phyloP scores from a whole-genome alignment of 2,888 invertebrate genomes.

The Macrophya alboannulata region DNA sequence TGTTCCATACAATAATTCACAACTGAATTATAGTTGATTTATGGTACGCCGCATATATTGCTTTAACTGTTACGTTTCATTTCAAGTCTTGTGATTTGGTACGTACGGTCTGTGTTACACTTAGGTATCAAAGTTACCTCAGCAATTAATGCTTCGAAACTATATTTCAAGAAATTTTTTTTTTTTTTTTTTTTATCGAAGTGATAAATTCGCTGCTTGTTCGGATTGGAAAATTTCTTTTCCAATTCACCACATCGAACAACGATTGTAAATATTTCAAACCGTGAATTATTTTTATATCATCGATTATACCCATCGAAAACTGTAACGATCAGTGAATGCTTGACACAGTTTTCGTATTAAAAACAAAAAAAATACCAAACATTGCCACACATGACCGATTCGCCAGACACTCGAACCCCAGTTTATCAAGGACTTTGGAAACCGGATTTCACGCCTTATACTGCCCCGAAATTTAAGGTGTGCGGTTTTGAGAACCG shows the following conservation, averaged over 20 bases:
- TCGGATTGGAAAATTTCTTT: background rate
- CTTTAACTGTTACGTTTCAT: background rate
- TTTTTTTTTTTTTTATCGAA: background rate
- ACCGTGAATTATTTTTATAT: background rate
- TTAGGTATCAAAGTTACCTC: background rate
- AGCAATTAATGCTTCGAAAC: background rate
- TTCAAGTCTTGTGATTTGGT: background rate
- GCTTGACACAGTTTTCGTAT: constrained; percentile 1
- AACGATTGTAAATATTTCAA: background rate
- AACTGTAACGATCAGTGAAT: background rate
- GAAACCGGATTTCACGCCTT: background rate
- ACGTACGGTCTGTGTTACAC: background rate
- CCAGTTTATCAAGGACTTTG: background rate
- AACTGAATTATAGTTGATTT: background rate
- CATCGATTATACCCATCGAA: background rate
- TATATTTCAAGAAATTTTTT: background rate
- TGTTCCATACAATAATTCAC: background rate
- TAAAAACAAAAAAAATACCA: background rate
- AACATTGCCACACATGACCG: constrained; percentile 13
- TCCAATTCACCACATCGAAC: background rate
- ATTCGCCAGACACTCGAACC: background rate
- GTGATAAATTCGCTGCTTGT: background rate
- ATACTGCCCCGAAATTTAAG: background rate
- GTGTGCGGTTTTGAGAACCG: background rate
- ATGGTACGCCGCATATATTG: background rate